These are phyloP conservation scores for Zosterops japonicus DNA, from an alignment of 2,113 vertebrate species.

Conservation along the genomic window DNA sequence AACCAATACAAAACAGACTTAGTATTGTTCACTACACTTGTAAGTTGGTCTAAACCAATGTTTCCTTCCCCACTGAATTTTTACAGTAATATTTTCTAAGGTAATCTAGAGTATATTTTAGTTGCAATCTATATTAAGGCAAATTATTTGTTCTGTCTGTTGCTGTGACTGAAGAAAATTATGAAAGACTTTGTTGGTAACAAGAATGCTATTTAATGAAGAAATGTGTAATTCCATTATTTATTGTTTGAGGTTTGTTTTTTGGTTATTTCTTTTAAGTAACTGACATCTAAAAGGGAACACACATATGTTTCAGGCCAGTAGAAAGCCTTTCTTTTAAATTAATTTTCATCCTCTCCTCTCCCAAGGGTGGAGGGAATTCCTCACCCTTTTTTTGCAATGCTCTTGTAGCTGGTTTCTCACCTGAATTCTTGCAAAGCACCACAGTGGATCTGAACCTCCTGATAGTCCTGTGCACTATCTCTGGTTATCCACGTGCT, in stretches of 20 bases:
- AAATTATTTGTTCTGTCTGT: constrained; percentile 72
- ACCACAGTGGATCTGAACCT: background rate
- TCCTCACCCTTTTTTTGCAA: background rate
- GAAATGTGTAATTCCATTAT: constrained; percentile 77
- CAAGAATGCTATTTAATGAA: constrained; percentile 78
- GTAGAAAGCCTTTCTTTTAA: constrained; percentile 25
- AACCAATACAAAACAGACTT: background rate
- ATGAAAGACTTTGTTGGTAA: constrained; percentile 70
- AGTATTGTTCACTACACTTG: background rate
- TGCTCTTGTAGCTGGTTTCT: constrained; percentile 1
- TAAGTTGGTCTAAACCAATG: constrained; percentile 32
- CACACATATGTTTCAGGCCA: constrained; percentile 44
- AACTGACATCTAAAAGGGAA: constrained; percentile 62
- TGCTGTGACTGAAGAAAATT: constrained; percentile 73
- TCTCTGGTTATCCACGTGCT: background rate
- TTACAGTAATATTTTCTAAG: constrained; percentile 65
- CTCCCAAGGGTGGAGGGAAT: background rate
- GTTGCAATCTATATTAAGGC: constrained; percentile 69
- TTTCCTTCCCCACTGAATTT: constrained; percentile 51
- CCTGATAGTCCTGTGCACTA: background rate
- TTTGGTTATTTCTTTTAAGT: constrained; percentile 40
- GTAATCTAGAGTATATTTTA: constrained; percentile 69
- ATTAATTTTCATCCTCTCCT: background rate
- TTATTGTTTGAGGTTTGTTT: constrained; percentile 78
- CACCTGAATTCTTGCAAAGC: background rate